These are phyloP conservation scores for Neogobius melanostomus DNA, from an alignment of 2,113 vertebrate genomes.

Conservation along the genomic window DNA sequence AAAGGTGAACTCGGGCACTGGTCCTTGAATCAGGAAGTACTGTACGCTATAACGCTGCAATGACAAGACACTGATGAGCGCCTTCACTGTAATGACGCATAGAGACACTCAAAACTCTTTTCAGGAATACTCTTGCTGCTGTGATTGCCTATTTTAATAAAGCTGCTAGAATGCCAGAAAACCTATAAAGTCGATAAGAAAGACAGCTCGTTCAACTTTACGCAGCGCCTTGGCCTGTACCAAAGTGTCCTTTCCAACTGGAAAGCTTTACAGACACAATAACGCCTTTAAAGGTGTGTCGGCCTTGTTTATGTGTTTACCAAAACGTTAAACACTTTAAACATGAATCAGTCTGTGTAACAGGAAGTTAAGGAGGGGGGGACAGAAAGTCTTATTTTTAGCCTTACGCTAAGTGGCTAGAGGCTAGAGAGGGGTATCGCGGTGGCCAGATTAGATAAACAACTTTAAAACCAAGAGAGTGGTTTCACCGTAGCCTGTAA, in stretches of 20 bases:
- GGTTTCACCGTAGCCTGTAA: not conserved
- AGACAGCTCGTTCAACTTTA: not conserved
- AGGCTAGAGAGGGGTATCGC: not conserved
- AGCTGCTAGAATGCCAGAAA: not conserved
- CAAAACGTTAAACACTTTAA: not conserved
- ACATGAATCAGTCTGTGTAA: not conserved
- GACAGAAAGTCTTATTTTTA: not conserved
- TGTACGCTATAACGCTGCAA: not conserved
- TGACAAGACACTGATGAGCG: not conserved
- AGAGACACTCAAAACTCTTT: not conserved
- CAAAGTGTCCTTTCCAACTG: not conserved
- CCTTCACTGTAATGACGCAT: not conserved
- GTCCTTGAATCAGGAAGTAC: not conserved
- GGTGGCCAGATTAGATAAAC: not conserved
- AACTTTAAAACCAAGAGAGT: not conserved
- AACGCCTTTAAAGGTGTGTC: not conserved
- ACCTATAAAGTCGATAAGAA: not conserved
- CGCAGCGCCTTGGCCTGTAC: conserved; percentile 23
- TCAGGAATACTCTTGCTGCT: not conserved
- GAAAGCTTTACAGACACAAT: not conserved
- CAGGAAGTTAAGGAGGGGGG: not conserved
- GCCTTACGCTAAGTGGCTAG: not conserved
- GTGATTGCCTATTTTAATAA: not conserved
- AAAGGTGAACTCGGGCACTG: not conserved
- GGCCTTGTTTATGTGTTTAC: too few species aligned